Base-by-base conservation (phyloP, 2,113 vertebrate genomes). In the Nerophis ophidion region DNA sequence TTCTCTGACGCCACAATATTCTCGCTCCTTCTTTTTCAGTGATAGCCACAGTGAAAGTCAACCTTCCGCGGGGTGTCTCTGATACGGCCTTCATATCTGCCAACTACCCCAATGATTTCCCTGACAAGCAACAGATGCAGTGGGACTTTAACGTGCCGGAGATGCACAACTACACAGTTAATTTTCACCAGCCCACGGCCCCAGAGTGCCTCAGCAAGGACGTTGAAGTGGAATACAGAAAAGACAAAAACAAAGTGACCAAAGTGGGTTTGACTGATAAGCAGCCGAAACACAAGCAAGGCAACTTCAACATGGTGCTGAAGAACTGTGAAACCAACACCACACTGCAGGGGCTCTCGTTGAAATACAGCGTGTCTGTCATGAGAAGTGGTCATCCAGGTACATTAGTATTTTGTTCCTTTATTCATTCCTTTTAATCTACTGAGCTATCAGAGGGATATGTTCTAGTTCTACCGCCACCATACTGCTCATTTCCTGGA, bases 121-220 rank as follows among this genome's bases (percentile, higher is more conserved):
- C 93, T 0, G 79, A 89, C 48, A 80, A 89, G 0, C 84, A 93
- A 58, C 87, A 89, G 57, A 93, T 94, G 89, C 91, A 82, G 0
- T 99, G 95, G 96, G 86, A 91, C 70, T 95, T 98, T 16, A 60
- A 70, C 0, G 33, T 98, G 9, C 94, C 93, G 0, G 65, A 77
- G 1, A 91, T 77, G 74, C 87, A 97, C 84, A 92, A 95, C 83
- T 93, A 93, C 48, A 90, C 86, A 0, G 75, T 99, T 46, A 52
- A 57, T 11, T 92, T 95, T 68, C 78, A 71, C 45, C 72, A 85
- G 2, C 84, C 91, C 75, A 92, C 71, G 0, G 49, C 76, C 15
- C 93, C 96, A 9, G 87, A 89, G 44, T 99, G 97, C 0, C 89
- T 89, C 46, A 87, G 53, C 33, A 87, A 88, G 16, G 77, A 84